Conservation (phyloP, 2,888 invertebrate genomes). For the Orthonevra nobilis region DNA sequence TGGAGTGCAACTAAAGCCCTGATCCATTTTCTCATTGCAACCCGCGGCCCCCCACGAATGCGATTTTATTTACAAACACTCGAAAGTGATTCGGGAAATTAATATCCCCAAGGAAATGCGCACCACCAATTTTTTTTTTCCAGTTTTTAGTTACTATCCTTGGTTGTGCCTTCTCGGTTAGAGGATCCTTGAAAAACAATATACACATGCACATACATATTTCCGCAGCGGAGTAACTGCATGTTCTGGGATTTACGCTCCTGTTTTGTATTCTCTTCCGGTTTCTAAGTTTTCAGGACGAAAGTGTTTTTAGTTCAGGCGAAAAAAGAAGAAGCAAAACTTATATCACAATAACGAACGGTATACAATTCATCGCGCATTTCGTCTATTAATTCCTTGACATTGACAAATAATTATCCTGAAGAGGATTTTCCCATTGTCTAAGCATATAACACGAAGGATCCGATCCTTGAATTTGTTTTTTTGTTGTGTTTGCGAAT, state of each 20-base stretch:
- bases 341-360: background rate
- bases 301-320: constrained; percentile 18
- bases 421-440: constrained; percentile 2
- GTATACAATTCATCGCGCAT: constrained; percentile 33
- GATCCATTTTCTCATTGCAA: constrained; percentile 41
- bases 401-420: constrained; percentile 61
- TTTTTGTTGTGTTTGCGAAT: background rate
- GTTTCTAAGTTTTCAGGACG: constrained; percentile 3
- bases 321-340: background rate
- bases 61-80: constrained; percentile 69
- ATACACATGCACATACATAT: constrained; percentile 7
- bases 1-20: constrained; percentile 56
- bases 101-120: constrained; percentile 70
- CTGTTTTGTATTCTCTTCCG: constrained; percentile 38
- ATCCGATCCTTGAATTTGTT: no score
- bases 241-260: constrained; percentile 42
- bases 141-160: background rate
- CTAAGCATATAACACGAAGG: background rate
- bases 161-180: no score
- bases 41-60: constrained; percentile 21
- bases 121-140: constrained; percentile 1
- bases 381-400: constrained; percentile 56
- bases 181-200: constrained; percentile 27
- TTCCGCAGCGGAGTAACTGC: constrained; percentile 33
- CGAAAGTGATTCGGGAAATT: constrained; percentile 70